Conservation (phyloP, 2,797 vertebrate genomes). For the Myotis planiceps region DNA sequence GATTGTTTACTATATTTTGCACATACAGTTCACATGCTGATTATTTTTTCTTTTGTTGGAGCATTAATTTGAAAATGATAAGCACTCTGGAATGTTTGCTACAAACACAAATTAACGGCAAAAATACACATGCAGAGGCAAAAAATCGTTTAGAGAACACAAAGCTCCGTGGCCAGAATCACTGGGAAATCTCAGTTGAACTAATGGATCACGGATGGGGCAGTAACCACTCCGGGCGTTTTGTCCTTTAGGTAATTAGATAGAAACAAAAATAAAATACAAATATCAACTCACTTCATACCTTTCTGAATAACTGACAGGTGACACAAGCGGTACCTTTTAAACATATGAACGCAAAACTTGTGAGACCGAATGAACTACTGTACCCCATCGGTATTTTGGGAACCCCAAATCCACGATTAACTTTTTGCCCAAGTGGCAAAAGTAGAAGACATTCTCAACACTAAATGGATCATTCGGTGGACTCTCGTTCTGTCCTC, state of each 20-base stretch:
- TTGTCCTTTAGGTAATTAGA: constrained; percentile 78
- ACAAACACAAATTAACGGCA: constrained; percentile 75
- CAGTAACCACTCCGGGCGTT: constrained; percentile 66
- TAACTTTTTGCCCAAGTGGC: constrained; percentile 86
- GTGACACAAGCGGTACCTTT: constrained; percentile 80
- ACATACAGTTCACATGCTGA: constrained; percentile 68
- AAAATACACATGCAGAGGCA: constrained; percentile 74
- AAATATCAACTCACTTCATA: constrained; percentile 73
- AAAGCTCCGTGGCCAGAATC: constrained; percentile 69
- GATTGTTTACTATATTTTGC: constrained; percentile 58
- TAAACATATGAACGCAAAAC: constrained; percentile 85
- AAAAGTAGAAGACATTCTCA: constrained; percentile 83
- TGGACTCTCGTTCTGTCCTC: constrained; percentile 47
- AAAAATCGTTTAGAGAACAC: constrained; percentile 73
- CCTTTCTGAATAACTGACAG: constrained; percentile 78
- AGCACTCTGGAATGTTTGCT: constrained; percentile 70
- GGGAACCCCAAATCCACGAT: constrained; percentile 84
- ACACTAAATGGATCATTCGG: constrained; percentile 70
- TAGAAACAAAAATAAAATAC: constrained; percentile 80
- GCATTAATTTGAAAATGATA: constrained; percentile 72
- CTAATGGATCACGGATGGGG: constrained; percentile 50
- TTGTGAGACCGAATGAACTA: constrained; percentile 78
- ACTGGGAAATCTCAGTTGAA: constrained; percentile 72
- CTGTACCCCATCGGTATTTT: constrained; percentile 84
- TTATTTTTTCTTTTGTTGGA: constrained; percentile 62